Percentiles rank a stretch among this genome's conserved stretches.
Conservation (phyloP, 2,888 invertebrate genomes). For the Latheticus oryzae region DNA sequence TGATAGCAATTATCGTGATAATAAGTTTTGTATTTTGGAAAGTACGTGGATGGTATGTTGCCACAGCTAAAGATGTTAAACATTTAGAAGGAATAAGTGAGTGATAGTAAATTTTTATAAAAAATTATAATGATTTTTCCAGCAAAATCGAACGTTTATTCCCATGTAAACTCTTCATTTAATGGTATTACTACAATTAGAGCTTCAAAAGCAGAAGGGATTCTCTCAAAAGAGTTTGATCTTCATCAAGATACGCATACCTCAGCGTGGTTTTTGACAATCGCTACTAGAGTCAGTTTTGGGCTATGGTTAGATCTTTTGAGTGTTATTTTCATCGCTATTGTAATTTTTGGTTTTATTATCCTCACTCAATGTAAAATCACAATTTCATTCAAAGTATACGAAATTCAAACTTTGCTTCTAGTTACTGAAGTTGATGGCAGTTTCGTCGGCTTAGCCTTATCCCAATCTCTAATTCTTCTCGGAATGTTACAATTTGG, state of each 20-base stretch:
- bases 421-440: constrained; percentile 46
- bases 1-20: constrained; percentile 71
- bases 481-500: constrained; percentile 87
- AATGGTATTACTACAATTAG: constrained; percentile 81
- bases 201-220: constrained; percentile 74
- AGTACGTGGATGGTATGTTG: constrained; percentile 74
- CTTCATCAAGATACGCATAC: constrained; percentile 70
- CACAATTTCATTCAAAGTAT: background rate
- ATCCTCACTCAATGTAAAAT: constrained; percentile 51
- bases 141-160: constrained; percentile 85
- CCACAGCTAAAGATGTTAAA: constrained; percentile 78
- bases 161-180: constrained; percentile 80
- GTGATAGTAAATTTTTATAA: constrained; percentile 34
- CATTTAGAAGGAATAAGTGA: constrained; percentile 69
- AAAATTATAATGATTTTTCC: constrained; percentile 42
- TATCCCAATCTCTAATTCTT: constrained; percentile 70
- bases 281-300: constrained; percentile 74
- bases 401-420: constrained; percentile 1
- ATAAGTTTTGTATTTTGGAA: constrained; percentile 74
- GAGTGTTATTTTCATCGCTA: constrained; percentile 70
- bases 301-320: constrained; percentile 75
- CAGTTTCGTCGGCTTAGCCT: constrained; percentile 56
- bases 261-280: constrained; percentile 72
- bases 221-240: constrained; percentile 72
- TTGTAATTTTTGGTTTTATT: constrained; percentile 72